Evolutionary conservation across 2,888 invertebrate species (phyloP), one percentile per base, ranked within the genome.

Genomic region (Megamerina dolium): DNA sequence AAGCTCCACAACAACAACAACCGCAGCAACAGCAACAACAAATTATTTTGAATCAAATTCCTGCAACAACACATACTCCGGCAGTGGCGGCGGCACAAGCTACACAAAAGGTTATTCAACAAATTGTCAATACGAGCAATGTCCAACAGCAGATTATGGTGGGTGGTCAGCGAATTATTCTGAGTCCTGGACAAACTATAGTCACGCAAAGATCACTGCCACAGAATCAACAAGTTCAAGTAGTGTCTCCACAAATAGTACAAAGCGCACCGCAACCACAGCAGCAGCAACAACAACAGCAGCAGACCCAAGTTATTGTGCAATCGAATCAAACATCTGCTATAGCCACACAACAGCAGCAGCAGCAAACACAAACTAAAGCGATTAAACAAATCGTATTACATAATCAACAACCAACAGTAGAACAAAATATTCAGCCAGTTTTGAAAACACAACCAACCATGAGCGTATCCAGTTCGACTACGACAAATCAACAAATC

Each of bases 401-500:
- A n/a, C 67, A 53, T 48, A 54, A 45, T 62, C 51, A 52, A 14
- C 69, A 70, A 59, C 69, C 62, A 65, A 50, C 63, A 67, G 56
- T 74, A 66, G 53, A 10, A 13, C 73, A 64, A 42, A 60, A 51
- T 17, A 52, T 48, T 29, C 45, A 52, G 37, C 55, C 50, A 27
- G n/a, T 14, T 21, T 14, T 43, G 2, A 49, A 48, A 39, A 16
- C 46, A 1, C 63, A 55, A 39, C 65, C 56, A 43, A 20, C 41
- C 26, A 38, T 30, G 4, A 43, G 4, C 31, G 23, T 40, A 31
- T 23, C 43, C 13, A 37, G 48, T 9, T 51, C 56, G 16, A 33
- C 55, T 3, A 14, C 45, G 27, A 20, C 52, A 43, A 55, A 58
- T 61, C 69, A 68, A 53, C 87, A 87, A 71, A 82, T 87, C 45